Conservation (phyloP, 2,113 vertebrate genomes). For the Mesocricetus auratus region DNA sequence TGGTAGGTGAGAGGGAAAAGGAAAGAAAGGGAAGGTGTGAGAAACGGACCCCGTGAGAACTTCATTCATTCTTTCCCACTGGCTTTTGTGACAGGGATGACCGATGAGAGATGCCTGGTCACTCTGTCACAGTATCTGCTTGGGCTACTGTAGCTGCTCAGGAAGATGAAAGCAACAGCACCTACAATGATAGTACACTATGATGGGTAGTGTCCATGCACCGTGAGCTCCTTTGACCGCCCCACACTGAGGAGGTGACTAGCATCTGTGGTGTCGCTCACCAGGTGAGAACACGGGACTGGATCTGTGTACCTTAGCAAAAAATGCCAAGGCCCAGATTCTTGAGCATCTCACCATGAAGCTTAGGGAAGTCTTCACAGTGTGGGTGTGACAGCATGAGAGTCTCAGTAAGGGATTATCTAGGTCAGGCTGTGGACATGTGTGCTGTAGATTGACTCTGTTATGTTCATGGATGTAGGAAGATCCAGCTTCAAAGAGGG, state of each 20-base stretch:
- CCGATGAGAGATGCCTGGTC: not conserved
- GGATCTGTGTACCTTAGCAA: not conserved
- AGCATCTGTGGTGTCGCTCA: not conserved
- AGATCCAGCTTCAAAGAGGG: not conserved
- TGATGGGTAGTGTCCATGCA: not conserved
- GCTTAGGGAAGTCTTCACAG: not conserved
- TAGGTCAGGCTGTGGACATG: not conserved
- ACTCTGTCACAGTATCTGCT: not conserved
- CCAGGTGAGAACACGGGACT: not conserved
- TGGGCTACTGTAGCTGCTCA: not conserved
- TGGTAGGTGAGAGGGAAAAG: slow-evolving; percentile 28
- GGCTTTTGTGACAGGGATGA: not conserved
- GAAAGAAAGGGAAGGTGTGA: slow-evolving; percentile 41
- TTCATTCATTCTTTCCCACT: not conserved
- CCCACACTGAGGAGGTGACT: rapidly evolving
- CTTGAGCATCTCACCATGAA: not conserved
- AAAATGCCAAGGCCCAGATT: not conserved
- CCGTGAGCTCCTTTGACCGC: not conserved
- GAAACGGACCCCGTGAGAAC: not conserved
- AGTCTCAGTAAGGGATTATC: not conserved
- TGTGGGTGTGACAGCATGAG: not conserved
- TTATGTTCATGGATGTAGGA: not conserved
- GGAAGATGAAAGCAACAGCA: not conserved
- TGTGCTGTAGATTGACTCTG: not conserved
- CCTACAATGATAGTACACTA: not conserved